Base-by-base conservation (phyloP, 2,113 vertebrate genomes). In the Bubalus kerabau region DNA sequence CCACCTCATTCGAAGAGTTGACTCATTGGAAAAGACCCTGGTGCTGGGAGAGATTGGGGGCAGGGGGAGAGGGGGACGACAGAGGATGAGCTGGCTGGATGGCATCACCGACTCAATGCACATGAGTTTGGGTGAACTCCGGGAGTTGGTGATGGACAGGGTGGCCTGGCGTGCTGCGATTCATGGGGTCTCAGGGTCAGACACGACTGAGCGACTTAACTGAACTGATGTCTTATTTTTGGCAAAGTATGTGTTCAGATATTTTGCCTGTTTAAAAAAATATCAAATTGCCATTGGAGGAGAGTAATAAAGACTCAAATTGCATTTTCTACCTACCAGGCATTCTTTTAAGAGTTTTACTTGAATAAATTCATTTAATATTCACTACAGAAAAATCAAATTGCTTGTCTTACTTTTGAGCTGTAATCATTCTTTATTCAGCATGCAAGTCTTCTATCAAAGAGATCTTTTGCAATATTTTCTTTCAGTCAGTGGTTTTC, bases 211-310 rank as follows among this genome's bases (percentile, higher is more conserved):
- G 28, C 0, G 0, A 64, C 30, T 64, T 16, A 62, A 62, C 60
- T 32, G 28, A 64, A 32, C 60, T 16, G 28, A 64, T n/a, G 32
- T 56, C 28, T 94, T 94, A n/a, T 81, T 81, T 94, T 88, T 89
- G 59, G 30, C 48, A 28, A 88, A 16, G 74, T 67, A 3, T 43
- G 43, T 80, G 26, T 81, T 88, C 36, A 81, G 32, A 80, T 81
- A 64, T 89, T n/a, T 94, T 88, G 28, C 30, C 48, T 23, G 23
- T 48, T 88, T 76, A 76, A 76, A 76, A 71, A 76, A 76, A 74
- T 74, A 26, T 76, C 40, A 15, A 43, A 76, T 76, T 43, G 71
- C 71, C 40, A 76, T 12, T 76, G 19, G 3, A 12, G 71, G 71
- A 76, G 40, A 76, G 3, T 43, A 76, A 26, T 76, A 43, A 76